phyloP scores from a whole-genome alignment of 2,888 invertebrate genomes.

The Oegoconia quadripuncta region DNA sequence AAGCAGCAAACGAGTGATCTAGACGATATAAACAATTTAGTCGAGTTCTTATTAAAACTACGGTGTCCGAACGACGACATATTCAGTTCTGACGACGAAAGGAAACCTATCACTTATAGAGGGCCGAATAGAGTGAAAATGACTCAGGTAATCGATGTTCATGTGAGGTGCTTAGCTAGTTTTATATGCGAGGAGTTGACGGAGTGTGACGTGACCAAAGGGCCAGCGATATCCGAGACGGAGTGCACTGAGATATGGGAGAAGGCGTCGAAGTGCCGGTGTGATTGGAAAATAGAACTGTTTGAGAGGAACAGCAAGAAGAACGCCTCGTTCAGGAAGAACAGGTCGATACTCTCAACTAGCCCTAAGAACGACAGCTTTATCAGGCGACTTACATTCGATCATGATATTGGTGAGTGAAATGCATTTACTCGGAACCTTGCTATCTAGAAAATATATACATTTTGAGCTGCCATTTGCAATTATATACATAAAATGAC shows the following conservation, averaged over 20 bases:
- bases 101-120: conserved; percentile 41
- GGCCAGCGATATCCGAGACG: conserved; percentile 75
- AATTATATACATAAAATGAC: too few relatives aligned
- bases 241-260: conserved; percentile 81
- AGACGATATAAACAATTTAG: conserved; percentile 58
- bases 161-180: conserved; percentile 64
- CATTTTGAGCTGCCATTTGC: too few relatives aligned
- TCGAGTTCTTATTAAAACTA: conserved; percentile 58
- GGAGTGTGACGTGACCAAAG: conserved; percentile 50
- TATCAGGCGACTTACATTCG: conserved; percentile 65
- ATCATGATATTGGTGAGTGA: conserved; percentile 65
- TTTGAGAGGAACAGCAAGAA: conserved; percentile 72
- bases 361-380: conserved; percentile 64
- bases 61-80: conserved; percentile 72
- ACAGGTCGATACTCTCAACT: conserved; percentile 67
- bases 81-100: conserved; percentile 80
- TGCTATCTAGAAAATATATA: too few relatives aligned
- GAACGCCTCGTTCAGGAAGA: conserved; percentile 74
- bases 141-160: conserved; percentile 51
- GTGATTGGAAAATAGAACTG: conserved; percentile 79
- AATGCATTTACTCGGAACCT: not conserved
- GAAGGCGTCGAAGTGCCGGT: conserved; percentile 77
- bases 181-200: conserved; percentile 64
- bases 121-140: conserved; percentile 52
- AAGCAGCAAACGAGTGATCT: conserved; percentile 61